Conservation (phyloP, 1,140 invertebrate genomes). For the Cheumatopsyche charites region DNA sequence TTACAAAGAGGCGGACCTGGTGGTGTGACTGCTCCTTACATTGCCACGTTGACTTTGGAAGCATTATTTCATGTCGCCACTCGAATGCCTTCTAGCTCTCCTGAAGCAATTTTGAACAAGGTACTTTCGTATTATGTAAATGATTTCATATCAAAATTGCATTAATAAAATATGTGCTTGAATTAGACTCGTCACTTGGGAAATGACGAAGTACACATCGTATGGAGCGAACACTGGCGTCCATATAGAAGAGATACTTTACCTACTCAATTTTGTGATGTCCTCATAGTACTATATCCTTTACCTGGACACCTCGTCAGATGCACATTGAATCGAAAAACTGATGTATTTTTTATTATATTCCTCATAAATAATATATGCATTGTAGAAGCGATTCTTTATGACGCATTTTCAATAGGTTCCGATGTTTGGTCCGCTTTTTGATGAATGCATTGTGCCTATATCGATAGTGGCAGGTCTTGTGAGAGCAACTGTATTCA, state of each 20-base stretch:
- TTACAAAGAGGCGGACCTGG: slow-evolving; percentile 89
- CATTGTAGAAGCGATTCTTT: too few species aligned
- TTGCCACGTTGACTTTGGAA: slow-evolving; percentile 91
- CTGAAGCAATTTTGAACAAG: slow-evolving; percentile 89
- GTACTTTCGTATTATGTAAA: slow-evolving; percentile 58
- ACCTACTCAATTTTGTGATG: slow-evolving; percentile 99
- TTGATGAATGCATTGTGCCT: slow-evolving; percentile 94
- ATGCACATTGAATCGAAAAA: slow-evolving; percentile 83
- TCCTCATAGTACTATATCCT: slow-evolving; percentile 97
- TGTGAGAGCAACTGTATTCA: slow-evolving; percentile 89
- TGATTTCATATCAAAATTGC: not conserved
- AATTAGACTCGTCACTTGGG: slow-evolving; percentile 90
- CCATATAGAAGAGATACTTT: slow-evolving; percentile 97
- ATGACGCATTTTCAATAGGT: slow-evolving; percentile 64
- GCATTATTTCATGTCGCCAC: slow-evolving; percentile 98
- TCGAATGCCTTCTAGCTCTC: slow-evolving; percentile 87
- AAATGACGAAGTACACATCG: slow-evolving; percentile 99
- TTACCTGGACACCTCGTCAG: slow-evolving; percentile 80
- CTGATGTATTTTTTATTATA: slow-evolving; percentile 66
- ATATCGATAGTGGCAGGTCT: slow-evolving; percentile 85
- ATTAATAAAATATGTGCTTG: slow-evolving; percentile 41
- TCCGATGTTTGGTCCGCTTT: slow-evolving; percentile 94
- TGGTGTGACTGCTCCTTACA: slow-evolving; percentile 93
- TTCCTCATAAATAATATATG: not conserved
- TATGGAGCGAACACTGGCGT: slow-evolving; percentile 97